Conservation (phyloP, 2,888 invertebrate genomes). For the Anagyrus pseudococci region DNA sequence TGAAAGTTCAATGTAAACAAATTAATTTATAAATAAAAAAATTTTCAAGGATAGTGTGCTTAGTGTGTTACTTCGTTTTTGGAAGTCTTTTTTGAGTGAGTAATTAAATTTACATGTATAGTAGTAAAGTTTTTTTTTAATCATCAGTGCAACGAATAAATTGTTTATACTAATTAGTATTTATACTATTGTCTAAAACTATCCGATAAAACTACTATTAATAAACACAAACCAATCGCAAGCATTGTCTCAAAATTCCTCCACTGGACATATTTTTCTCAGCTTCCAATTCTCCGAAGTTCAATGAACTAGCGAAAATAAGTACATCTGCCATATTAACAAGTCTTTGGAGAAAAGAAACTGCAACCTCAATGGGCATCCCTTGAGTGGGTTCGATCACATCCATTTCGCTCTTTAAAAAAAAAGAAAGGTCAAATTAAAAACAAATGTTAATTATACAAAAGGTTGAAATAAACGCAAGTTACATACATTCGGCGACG, state of each 20-base stretch:
- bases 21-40: no score
- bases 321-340: conserved; percentile 99
- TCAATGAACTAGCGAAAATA: conserved; percentile 96
- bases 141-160: no score
- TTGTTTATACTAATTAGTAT: no score
- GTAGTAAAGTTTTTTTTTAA: no score
- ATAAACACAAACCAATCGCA: conserved; percentile 78
- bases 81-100: conserved; percentile 26
- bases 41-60: conserved; percentile 14
- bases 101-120: conserved; percentile 5
- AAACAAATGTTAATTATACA: conserved; percentile 1
- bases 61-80: conserved; percentile 24
- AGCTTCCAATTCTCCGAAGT: conserved; percentile 96
- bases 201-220: conserved; percentile 16
- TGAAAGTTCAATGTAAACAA: no score
- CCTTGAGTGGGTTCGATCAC: conserved; percentile 98
- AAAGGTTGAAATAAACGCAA: no score
- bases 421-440: not conserved
- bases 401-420: conserved; percentile 91
- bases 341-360: conserved; percentile 95
- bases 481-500: conserved; percentile 98
- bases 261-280: conserved; percentile 99
- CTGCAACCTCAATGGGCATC: conserved; percentile 97
- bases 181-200: conserved; percentile 27
- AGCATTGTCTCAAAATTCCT: conserved; percentile 96